phyloP scores from a whole-genome alignment of 2,797 vertebrate genomes.

The Erethizon dorsatum region DNA sequence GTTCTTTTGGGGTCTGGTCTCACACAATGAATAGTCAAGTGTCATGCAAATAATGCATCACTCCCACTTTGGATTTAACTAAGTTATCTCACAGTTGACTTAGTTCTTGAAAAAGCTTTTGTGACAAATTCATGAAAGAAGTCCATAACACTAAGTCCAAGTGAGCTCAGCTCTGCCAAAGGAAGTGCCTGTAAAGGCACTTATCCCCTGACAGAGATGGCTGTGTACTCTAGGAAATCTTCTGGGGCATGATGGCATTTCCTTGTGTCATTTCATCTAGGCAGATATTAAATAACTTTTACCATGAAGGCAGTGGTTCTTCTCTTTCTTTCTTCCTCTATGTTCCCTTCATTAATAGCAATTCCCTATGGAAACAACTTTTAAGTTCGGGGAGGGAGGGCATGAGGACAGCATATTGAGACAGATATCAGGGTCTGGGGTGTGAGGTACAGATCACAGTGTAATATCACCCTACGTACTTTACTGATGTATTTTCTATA shows the following conservation, averaged over 20 bases:
- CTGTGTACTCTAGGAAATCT: neutral
- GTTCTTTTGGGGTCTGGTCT: neutral
- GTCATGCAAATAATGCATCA: neutral
- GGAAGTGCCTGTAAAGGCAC: neutral
- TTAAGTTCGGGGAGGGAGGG: neutral
- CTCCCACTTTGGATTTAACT: neutral
- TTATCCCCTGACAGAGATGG: neutral
- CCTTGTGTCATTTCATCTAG: neutral
- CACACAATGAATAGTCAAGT: neutral
- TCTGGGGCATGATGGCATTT: neutral
- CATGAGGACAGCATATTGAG: neutral
- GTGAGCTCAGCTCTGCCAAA: neutral
- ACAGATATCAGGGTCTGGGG: neutral
- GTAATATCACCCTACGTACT: neutral
- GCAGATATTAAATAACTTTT: neutral
- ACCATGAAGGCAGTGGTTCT: neutral
- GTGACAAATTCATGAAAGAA: neutral
- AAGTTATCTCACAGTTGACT: neutral
- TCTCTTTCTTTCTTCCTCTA: neutral
- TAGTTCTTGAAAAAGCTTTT: conserved; percentile 45
- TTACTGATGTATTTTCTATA: neutral
- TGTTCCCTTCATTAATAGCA: neutral
- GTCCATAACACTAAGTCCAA: neutral
- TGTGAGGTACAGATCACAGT: neutral
- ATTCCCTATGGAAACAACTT: neutral